phyloP scores from a whole-genome alignment of 2,113 vertebrate genomes.

The Ciconia stormi region DNA sequence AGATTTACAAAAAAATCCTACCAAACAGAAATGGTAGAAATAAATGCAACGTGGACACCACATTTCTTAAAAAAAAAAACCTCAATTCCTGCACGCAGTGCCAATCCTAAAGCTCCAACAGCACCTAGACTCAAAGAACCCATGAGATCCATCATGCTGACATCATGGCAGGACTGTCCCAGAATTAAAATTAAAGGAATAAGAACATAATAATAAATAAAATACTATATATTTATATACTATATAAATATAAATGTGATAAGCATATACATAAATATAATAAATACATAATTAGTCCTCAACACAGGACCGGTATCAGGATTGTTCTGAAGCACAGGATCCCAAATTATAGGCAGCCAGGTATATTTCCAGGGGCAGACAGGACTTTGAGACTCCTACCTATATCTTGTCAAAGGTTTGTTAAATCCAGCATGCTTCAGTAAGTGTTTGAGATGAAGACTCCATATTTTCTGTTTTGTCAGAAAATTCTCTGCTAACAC shows the following conservation, averaged over 20 bases:
- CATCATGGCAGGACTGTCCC: neutral
- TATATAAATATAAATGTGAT: neutral
- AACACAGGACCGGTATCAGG: neutral
- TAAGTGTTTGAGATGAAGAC: neutral
- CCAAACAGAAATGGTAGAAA: neutral
- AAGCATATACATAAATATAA: too few species aligned
- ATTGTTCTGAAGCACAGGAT: neutral
- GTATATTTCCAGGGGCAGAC: neutral
- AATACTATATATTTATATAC: neutral
- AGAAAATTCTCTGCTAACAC: neutral
- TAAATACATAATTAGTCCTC: neutral
- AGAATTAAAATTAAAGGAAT: neutral
- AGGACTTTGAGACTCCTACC: neutral
- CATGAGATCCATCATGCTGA: neutral
- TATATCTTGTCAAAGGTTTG: neutral
- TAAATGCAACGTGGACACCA: neutral
- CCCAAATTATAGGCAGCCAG: neutral
- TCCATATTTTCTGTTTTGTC: neutral
- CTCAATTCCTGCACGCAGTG: neutral
- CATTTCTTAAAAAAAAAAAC: neutral
- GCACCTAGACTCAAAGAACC: neutral
- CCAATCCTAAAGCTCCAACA: neutral
- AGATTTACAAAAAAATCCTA: neutral
- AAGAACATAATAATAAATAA: neutral
- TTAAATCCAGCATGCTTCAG: neutral